Evolutionary conservation across 23 tunicate genomes (phyloP).

Genomic region (Diplosoma virens): DNA sequence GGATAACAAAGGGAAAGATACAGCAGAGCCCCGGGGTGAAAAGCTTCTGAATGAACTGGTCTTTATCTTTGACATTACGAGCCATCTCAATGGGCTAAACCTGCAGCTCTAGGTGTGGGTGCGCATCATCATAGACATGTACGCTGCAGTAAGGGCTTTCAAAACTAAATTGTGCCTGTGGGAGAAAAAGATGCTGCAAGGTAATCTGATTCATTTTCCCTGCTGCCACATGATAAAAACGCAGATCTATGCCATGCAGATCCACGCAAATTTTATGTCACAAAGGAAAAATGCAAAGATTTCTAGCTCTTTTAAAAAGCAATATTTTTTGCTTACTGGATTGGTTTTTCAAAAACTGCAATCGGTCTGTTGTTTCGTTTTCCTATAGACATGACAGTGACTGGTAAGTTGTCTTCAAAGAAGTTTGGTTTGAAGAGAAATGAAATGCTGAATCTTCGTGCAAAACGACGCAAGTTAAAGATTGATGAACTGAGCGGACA

Average conservation of each 20-base stretch:
- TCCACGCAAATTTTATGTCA: too few species aligned
- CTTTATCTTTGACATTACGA: conserved; percentile 12
- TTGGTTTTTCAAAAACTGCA: conserved; percentile 10
- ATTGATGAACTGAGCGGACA: too few species aligned
- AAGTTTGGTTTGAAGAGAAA: conserved; percentile 1
- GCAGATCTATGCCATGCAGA: too few species aligned
- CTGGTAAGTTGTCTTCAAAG: background rate
- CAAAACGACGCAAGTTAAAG: background rate
- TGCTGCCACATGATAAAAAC: too few species aligned
- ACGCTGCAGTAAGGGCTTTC: too few species aligned
- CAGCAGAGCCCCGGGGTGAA: background rate
- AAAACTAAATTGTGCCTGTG: too few species aligned
- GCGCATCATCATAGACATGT: too few species aligned
- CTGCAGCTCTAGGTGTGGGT: conserved; percentile 15
- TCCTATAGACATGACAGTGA: background rate
- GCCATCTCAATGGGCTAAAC: conserved; percentile 14
- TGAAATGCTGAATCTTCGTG: conserved; percentile 41
- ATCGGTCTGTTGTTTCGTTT: background rate
- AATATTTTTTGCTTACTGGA: conserved; percentile 17
- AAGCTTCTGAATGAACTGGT: conserved; percentile 21
- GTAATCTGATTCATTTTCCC: too few species aligned
- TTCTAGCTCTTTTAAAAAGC: background rate
- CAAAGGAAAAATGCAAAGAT: too few species aligned
- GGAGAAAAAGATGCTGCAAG: too few species aligned
- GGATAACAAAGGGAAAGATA: too few species aligned